Conservation (phyloP, 2,113 vertebrate species). For the Erythrocercus mccallii region DNA sequence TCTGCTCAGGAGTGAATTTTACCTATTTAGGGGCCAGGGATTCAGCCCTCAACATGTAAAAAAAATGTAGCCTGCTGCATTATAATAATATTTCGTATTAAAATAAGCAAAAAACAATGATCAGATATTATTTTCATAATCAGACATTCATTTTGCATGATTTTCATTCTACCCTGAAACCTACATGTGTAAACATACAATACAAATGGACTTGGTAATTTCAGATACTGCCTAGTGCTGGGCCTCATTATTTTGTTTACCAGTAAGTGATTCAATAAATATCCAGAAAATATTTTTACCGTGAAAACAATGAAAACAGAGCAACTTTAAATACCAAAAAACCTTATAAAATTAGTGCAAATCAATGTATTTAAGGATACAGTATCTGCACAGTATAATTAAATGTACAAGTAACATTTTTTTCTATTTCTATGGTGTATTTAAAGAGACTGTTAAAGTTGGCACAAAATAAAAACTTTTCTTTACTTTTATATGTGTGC, state of each 20-base stretch:
- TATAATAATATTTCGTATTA: neutral
- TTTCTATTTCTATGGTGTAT: neutral
- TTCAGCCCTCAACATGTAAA: neutral
- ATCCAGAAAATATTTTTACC: neutral
- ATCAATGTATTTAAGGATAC: neutral
- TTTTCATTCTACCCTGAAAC: neutral
- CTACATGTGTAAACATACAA: neutral
- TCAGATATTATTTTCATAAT: too few species aligned
- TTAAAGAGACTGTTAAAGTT: neutral
- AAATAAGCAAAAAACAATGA: neutral
- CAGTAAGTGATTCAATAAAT: neutral
- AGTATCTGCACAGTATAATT: neutral
- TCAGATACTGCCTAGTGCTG: neutral
- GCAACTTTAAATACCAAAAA: neutral
- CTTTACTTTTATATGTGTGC: neutral
- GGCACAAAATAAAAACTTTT: neutral
- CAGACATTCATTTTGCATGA: too few species aligned
- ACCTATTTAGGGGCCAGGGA: neutral
- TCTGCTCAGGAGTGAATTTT: neutral
- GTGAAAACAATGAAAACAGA: neutral
- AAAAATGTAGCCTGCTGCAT: neutral
- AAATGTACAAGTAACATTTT: neutral
- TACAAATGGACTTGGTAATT: neutral
- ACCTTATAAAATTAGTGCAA: conserved; percentile 31
- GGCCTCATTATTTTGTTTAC: neutral